Base-by-base conservation (phyloP, 2,113 vertebrate species). In the Ptilorrhoa leucosticta region DNA sequence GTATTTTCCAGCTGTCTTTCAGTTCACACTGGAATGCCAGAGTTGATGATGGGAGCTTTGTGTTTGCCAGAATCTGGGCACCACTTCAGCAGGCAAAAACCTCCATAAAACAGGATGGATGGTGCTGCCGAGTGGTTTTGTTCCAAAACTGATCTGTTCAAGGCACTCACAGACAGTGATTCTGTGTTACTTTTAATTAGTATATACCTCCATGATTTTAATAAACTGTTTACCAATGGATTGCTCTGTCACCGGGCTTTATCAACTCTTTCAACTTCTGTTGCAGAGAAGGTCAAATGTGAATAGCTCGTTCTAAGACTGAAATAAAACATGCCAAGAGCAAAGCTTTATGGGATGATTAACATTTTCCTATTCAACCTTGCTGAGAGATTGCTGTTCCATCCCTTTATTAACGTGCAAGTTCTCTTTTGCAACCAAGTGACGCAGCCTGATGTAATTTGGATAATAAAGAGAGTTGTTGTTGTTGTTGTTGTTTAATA, bases 391-490 rank as follows among this genome's bases (percentile, higher is more conserved):
- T 86, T 71, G 57, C 35, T 93, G 68, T 66, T 87, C 88, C 70
- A 66, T 96, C 89, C 69, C 76, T 92, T 95, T 84, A 94, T 95
- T 96, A 92, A 93, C 19, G 93, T 83, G 75, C 66, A 60, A 51
- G 61, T 81, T 77, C 68, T 96, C 94, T 96, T 96, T 94, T 96
- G 92, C 88, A 96, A 94, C 65, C 69, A n/a, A 86, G 56, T 56
- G 64, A 91, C 79, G 88, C 86, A 87, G 94, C 33, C 81, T 93
- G 76, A 84, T 96, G 91, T 97, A 94, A 97, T 97, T 96, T 92
- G 94, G 94, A 86, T 94, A 95, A 96, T 97, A 97, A 78, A 95
- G 70, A 87, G 48, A 88, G 70, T 58, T 89, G 90, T 85, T 96
- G 86, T 72, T 90, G 86, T 72, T 90, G 89, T 87, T 92, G 91